Percentiles rank a stretch among this genome's conserved stretches.
phyloP scores from a whole-genome alignment of 1,140 invertebrate species.

The Platyscapa corneri region DNA sequence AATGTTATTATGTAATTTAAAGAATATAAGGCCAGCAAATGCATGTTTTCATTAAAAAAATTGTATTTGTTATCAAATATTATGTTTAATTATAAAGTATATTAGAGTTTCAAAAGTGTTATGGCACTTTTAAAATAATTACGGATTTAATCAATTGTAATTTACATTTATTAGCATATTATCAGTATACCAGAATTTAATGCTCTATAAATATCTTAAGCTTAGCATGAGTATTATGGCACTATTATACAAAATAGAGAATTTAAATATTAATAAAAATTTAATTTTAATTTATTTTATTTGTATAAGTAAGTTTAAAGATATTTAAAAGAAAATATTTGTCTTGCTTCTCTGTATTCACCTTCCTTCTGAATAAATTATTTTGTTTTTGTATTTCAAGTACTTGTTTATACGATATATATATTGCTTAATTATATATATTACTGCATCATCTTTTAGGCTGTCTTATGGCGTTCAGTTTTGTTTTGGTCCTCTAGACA shows the following conservation, averaged over 20 bases:
- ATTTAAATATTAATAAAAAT: neutral
- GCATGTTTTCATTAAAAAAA: no score
- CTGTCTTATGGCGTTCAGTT: slow-evolving; percentile 27
- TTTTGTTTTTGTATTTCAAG: neutral
- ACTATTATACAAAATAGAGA: neutral
- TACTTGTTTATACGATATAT: no score
- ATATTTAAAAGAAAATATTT: no score
- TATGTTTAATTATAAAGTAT: no score
- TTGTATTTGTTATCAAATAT: no score
- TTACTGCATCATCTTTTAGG: neutral
- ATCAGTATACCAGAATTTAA: neutral
- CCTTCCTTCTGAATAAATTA: neutral
- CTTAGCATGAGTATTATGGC: neutral
- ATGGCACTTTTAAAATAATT: no score
- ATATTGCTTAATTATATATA: neutral
- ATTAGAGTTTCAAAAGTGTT: no score
- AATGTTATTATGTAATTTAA: no score
- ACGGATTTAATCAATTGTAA: neutral
- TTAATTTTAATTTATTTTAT: neutral
- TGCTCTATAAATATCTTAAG: neutral
- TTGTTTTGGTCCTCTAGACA: neutral
- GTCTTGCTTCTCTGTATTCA: no score
- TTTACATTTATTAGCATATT: neutral
- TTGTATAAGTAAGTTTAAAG: no score
- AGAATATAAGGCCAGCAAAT: no score